Base-by-base conservation (phyloP, 2,888 invertebrate genomes). In the Gryllus longicercus region DNA sequence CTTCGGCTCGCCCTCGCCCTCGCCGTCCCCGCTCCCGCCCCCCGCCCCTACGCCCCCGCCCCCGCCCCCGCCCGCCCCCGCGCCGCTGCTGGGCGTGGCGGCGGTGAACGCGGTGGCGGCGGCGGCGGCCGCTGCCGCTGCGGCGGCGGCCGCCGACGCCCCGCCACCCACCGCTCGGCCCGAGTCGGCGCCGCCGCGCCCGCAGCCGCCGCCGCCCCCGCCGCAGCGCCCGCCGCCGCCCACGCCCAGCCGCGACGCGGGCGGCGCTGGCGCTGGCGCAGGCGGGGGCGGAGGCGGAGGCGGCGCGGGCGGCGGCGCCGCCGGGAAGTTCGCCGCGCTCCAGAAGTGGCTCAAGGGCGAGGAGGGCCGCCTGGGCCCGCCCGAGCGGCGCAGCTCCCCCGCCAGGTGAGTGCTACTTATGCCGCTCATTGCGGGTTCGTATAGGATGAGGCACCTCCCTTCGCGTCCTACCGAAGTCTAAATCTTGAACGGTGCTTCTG, bases 261-360 rank as follows among this genome's bases (percentile, higher is more conserved):
- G 38, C 38, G 38, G 21, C 21, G 21, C 21, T 21, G 21, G 38
- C 38, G 38, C 38, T 1, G 38, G 38, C 38, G 38, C 38, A 5
- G 38, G 38, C 38, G 38, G 4, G 4, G 38, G 38, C 38, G 38
- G 38, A 4, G 51, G 18, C 51, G 51, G 51, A 18, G 51, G 51
- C 51, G 51, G 51, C 51, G 16, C 51, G 11, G 85, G 85, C 11
- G 85, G 85, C 50, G 84, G 85, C 63, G 85, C 85, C 11, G 85
- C 85, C 50, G 84, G 85, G 63, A 90, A 89, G 84, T 87, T 89
- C 80, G 89, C 88, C 80, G 88, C 88, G 38, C 83, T 91, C 50
- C 90, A 90, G 50, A 91, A 91, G 84, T 91, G 91, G 90, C 87
- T 91, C 75, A 88, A 89, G 82, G 88, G 87, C 5, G 90, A 90